Evolutionary conservation across 2,113 vertebrate species (phyloP).

Genomic region (Callionymus lyra): DNA sequence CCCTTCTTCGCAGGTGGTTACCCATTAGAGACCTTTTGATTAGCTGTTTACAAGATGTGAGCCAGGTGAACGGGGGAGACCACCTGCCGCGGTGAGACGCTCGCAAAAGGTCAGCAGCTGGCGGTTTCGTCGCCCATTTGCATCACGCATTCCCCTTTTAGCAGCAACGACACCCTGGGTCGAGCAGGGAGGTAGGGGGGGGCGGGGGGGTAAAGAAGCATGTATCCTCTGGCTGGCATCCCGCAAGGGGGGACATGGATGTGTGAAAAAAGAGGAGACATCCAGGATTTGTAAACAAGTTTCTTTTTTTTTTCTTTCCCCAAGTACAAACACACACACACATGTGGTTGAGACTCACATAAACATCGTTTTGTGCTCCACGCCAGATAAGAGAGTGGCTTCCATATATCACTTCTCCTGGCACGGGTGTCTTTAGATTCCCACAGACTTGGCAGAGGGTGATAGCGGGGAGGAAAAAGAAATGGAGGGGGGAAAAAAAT

Average conservation of each 20-base stretch:
- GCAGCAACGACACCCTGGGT: conserved; percentile 13
- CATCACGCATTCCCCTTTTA: conserved; percentile 14
- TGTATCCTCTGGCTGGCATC: conserved; percentile 5
- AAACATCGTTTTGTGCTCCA: conserved; percentile 6
- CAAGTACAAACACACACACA: neutral
- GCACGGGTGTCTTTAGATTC: conserved; percentile 22
- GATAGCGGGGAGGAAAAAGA: conserved; percentile 7
- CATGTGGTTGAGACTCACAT: too few species aligned
- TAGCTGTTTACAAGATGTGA: conserved; percentile 45
- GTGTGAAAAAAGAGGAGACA: conserved; percentile 6
- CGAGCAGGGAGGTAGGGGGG: neutral
- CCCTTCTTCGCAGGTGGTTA: conserved; percentile 25
- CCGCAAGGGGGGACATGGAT: conserved; percentile 8
- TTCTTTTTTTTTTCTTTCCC: too few species aligned
- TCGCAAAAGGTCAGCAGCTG: conserved; percentile 58
- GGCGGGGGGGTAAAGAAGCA: neutral
- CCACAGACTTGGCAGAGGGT: conserved; percentile 20
- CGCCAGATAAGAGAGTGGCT: conserved; percentile 4
- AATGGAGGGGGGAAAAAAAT: conserved; percentile 7
- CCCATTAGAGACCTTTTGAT: conserved; percentile 53
- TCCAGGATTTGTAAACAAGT: conserved; percentile 2
- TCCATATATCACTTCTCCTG: conserved; percentile 12
- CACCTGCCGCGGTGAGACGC: conserved; percentile 37
- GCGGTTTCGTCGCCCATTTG: conserved; percentile 21
- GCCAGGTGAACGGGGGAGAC: conserved; percentile 35